These are phyloP conservation scores for Tanytarsus gracilentus DNA, from an alignment of 2,888 invertebrate genomes.

Conservation along the genomic window DNA sequence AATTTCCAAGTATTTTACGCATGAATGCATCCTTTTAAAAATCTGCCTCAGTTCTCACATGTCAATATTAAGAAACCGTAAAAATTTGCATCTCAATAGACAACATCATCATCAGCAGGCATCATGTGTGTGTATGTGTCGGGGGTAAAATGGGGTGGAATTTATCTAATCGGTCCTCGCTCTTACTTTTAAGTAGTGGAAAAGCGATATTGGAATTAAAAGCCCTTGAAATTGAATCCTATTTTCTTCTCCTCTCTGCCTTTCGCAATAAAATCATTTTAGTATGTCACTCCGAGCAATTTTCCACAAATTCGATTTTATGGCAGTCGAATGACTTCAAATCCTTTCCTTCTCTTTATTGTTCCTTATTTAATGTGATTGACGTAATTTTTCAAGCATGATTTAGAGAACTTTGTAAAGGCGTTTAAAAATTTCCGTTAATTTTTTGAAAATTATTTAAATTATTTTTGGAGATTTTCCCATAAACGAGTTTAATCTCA, in stretches of 20 bases:
- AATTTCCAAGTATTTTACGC: not conserved
- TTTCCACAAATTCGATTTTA: constrained; percentile 25
- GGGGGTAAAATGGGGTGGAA: constrained; percentile 2
- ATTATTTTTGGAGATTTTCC: not conserved
- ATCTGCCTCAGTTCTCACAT: too few relatives aligned
- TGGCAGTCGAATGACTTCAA: constrained; percentile 1
- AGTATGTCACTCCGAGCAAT: constrained; percentile 23
- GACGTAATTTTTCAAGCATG: not conserved
- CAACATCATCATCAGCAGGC: not conserved
- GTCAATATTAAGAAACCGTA: not conserved
- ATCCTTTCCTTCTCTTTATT: not conserved
- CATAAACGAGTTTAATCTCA: not conserved
- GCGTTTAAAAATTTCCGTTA: not conserved
- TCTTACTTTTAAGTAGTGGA: not conserved
- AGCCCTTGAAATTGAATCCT: constrained; percentile 25
- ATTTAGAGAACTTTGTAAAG: not conserved
- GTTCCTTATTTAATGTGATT: not conserved
- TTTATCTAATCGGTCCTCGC: constrained; percentile 11
- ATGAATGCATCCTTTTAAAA: too few relatives aligned
- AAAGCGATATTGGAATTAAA: constrained; percentile 18
- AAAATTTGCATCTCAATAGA: constrained; percentile 6
- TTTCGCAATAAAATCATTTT: constrained; percentile 10
- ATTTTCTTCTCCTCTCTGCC: not conserved
- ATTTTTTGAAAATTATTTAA: not conserved
- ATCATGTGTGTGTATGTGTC: not conserved